phyloP scores from a whole-genome alignment of 2,888 invertebrate species.

The Acronicta aceris region DNA sequence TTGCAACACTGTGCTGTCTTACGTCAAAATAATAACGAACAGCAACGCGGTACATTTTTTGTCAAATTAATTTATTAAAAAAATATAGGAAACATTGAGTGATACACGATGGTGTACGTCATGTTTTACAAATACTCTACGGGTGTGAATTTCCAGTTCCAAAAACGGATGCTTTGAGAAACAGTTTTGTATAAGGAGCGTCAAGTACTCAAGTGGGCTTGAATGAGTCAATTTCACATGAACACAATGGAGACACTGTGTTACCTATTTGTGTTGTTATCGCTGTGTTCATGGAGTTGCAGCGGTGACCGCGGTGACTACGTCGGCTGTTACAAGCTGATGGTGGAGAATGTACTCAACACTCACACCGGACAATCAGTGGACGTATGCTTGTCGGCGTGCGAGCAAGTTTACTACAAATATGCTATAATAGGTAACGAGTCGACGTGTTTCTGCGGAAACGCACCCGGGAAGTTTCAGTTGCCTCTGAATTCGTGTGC shows the following conservation, averaged over 20 bases:
- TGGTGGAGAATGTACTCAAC: conserved; percentile 74
- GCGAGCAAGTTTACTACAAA: conserved; percentile 83
- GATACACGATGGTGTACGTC: conserved; percentile 34
- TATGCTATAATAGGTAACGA: conserved; percentile 83
- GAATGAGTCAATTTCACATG: conserved; percentile 68
- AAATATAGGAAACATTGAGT: too few relatives aligned
- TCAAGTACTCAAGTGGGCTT: conserved; percentile 57
- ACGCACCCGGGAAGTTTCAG: conserved; percentile 78
- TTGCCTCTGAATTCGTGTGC: conserved; percentile 85
- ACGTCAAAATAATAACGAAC: conserved; percentile 55
- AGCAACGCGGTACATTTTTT: conserved; percentile 42
- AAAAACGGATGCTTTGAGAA: conserved; percentile 32
- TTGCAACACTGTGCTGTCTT: too few relatives aligned
- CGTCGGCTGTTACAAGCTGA: conserved; percentile 80
- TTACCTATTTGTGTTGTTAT: conserved; percentile 58
- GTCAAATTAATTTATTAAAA: conserved; percentile 24
- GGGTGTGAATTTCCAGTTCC: conserved; percentile 26
- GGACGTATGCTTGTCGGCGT: conserved; percentile 83
- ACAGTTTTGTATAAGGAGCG: conserved; percentile 44
- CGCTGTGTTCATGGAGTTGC: conserved; percentile 57
- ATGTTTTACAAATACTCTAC: conserved; percentile 34
- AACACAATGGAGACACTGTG: conserved; percentile 75
- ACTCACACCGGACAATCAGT: conserved; percentile 85
- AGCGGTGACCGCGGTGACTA: conserved; percentile 80
- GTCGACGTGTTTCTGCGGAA: conserved; percentile 84